Base-by-base conservation (phyloP, 2,888 invertebrate genomes). In the Abrostola triplasia region DNA sequence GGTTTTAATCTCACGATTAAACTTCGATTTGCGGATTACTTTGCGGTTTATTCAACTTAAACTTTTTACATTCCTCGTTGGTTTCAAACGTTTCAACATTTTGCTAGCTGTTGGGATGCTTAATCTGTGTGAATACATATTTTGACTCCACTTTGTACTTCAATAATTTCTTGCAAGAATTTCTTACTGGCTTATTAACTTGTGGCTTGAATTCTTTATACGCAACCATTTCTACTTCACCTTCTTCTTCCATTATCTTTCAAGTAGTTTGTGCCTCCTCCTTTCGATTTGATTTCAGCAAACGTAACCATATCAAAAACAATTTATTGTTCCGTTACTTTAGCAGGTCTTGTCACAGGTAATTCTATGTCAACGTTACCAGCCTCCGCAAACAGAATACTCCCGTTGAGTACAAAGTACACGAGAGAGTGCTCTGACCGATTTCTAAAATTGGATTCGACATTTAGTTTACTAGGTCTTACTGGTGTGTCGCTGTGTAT, bases 381-480 rank as follows among this genome's bases (percentile, higher is more conserved):
- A 59, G 44, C 44, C 54, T 52, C 41, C 37, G 55, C 35, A 65
- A 73, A 70, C 64, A 54, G 80, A 80, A 82, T 86, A 83, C 69
- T 73, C 76, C 66, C 66, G 64, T 66, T 36, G 72, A 71, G 79
- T 71, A 61, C 76, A 76, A 76, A 77, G 76, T 76, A 81, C 79
- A 79, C 66, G 61, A 57, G 61, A 68, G 82, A 87, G 86, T 80
- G 82, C 84, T 84, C 70, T 87, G 90, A 87, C 89, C 88, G 90
- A 88, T 83, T 88, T 91, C 91, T 90, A 89, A 90, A 90, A 87
- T 88, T 88, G 87, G 85, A 85, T 76, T 75, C 80, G 85, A 84
- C 88, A 89, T 91, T 90, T 88, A 79, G 84, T 83, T 86, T 82
- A 83, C 81, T 83, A 73, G 80, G 78, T 80, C 82, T 83, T 68